Conservation (phyloP, 2,797 vertebrate genomes). For the Spea hammondii region DNA sequence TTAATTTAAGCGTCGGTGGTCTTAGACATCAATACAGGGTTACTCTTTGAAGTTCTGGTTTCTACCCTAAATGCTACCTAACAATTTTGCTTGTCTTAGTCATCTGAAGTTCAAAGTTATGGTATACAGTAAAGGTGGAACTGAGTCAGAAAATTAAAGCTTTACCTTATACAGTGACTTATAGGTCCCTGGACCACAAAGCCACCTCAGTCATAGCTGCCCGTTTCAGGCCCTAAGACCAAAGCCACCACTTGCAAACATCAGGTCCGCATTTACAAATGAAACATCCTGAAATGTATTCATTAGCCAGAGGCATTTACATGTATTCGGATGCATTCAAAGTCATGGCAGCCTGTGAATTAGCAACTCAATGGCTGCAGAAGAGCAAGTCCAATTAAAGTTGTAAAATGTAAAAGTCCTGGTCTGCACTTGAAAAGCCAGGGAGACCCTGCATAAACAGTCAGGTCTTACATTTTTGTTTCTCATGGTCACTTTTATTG, state of each 20-base stretch:
- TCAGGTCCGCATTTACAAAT: constrained; percentile 22
- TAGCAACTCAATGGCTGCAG: constrained; percentile 16
- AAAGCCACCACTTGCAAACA: not conserved
- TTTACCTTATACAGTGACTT: too few relatives aligned
- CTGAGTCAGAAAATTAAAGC: too few relatives aligned
- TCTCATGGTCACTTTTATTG: not conserved
- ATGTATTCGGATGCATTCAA: constrained; percentile 2
- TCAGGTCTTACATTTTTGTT: not conserved
- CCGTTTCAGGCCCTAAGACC: not conserved
- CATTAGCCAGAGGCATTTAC: constrained; percentile 7
- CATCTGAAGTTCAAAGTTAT: not conserved
- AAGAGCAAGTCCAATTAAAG: constrained; percentile 21
- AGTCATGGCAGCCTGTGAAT: constrained; percentile 6
- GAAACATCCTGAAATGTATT: constrained; percentile 14
- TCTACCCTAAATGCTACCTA: not conserved
- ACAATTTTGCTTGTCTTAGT: not conserved
- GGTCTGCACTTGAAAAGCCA: constrained; percentile 27
- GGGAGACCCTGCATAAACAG: not conserved
- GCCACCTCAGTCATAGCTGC: too few relatives aligned
- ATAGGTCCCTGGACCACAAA: too few relatives aligned
- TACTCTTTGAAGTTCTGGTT: constrained; percentile 5
- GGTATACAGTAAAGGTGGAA: not conserved
- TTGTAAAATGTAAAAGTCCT: constrained; percentile 25
- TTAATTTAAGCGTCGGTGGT: constrained; percentile 14
- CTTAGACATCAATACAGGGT: not conserved